These are phyloP conservation scores for Conus ventricosus DNA, from an alignment of 1,140 invertebrate species.

Conservation along the genomic window DNA sequence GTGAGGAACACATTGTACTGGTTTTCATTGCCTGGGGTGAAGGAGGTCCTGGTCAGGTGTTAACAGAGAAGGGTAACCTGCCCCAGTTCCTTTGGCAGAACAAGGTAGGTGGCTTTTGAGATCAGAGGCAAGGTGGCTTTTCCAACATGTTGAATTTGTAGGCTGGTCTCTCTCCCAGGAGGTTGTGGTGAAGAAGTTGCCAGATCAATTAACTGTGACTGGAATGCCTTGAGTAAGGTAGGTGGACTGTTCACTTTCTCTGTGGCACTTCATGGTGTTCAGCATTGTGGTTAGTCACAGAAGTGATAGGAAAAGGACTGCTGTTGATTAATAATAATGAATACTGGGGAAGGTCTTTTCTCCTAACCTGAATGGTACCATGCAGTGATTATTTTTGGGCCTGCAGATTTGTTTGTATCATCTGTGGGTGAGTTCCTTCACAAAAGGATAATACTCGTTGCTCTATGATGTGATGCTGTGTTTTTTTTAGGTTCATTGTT, in stretches of 20 bases:
- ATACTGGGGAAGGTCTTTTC: too few species aligned
- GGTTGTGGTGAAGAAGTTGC: not conserved
- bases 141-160: not conserved
- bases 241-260: not conserved
- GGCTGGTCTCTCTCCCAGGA: not conserved
- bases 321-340: too few species aligned
- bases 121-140: not conserved
- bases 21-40: not conserved
- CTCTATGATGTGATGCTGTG: too few species aligned
- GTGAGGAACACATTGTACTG: not conserved
- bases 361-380: too few species aligned
- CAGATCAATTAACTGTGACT: not conserved
- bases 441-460: too few species aligned
- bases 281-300: not conserved
- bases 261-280: not conserved
- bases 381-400: too few species aligned
- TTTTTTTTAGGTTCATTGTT: too few species aligned
- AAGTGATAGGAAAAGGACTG: not conserved
- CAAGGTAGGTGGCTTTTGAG: not conserved
- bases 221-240: not conserved
- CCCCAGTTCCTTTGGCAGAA: not conserved
- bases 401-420: too few species aligned
- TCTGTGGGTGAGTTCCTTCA: too few species aligned
- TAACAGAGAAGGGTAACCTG: not conserved
- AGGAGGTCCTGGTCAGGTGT: not conserved